Conservation (phyloP, 2,797 vertebrate genomes). For the Falco novaeseelandiae region DNA sequence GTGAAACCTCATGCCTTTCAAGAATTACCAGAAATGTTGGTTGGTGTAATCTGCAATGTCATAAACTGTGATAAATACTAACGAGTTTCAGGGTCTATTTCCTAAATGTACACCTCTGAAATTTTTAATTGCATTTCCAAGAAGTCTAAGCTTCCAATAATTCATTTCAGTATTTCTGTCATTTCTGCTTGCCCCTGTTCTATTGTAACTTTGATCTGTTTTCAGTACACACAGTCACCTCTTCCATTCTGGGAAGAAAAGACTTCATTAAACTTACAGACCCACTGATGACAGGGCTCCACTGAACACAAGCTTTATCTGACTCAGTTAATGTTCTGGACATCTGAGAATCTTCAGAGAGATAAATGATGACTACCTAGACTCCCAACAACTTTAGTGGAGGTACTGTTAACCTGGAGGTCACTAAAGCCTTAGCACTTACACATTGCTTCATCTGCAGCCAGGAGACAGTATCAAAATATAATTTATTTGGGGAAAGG, state of each 20-base stretch:
- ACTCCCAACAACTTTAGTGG: background rate
- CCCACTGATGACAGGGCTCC: background rate
- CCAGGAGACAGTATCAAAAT: background rate
- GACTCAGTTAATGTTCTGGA: background rate
- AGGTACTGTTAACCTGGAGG: background rate
- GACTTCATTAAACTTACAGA: background rate
- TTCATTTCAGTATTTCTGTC: background rate
- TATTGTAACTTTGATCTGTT: background rate
- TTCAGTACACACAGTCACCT: background rate
- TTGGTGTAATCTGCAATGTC: background rate
- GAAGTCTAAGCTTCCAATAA: background rate
- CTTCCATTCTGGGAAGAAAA: background rate
- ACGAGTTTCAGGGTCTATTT: background rate
- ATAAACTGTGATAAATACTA: background rate
- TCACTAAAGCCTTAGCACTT: background rate
- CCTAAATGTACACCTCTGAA: background rate
- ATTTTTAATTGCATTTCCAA: background rate
- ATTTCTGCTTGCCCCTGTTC: background rate
- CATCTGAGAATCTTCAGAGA: background rate
- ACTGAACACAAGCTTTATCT: background rate
- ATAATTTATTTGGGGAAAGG: background rate
- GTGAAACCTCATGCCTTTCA: background rate
- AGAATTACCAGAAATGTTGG: background rate
- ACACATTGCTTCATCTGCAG: background rate
- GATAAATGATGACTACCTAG: background rate